Evolutionary conservation across 2,797 vertebrate species (phyloP), one percentile per base, ranked within the genome.

Genomic region (Ctenochaetus hawaiiensis): DNA sequence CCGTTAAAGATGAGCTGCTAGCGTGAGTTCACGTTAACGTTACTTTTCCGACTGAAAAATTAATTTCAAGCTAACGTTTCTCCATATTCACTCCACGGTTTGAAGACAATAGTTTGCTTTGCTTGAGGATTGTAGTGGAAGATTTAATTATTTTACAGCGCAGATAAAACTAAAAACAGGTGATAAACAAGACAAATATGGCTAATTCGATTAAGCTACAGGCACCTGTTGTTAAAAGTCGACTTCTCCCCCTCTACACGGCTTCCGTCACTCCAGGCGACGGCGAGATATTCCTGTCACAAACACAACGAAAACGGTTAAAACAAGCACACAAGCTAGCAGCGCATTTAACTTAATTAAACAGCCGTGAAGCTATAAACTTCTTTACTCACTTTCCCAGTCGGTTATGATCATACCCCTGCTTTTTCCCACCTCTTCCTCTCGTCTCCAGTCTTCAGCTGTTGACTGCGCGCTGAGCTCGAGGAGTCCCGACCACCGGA

Each of bases 401-500:
- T 18, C 7, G 14, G 4, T 22, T 41, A 2, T 17, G 12, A 23
- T 1, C 22, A 52, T 20, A 18, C 18, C 10, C 8, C 17, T 16
- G 30, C 39, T 61, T 70, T 20, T 34, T 30, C 22, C 44, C 20
- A 10, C 69, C 6, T 6, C 39, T 22, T 39, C 39, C 39, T 44
- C 69, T 48, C 18, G 56, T 10, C 64, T 79, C 47, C 45, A 26
- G 56, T 81, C 44, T 79, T 69, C 63, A 3, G 12, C 12, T 64
- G 78, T 65, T 78, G 78, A 73, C 81, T 82, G n/a, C 44, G 75
- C 68, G 78, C 34, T 4, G 3, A 20, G 45, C 18, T 5, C 0
- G 17, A 43, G 41, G 67, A 65, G 52, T 78, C 68, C 70, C 57
- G 41, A 78, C 64, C 54, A 73, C 91, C 91, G 91, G 94, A 93